A percentile compares a stretch with the other conserved stretches of the same genome.
These are phyloP conservation scores for Amblyraja radiata DNA, from an alignment of 2,797 vertebrate genomes.

Conservation along the genomic window DNA sequence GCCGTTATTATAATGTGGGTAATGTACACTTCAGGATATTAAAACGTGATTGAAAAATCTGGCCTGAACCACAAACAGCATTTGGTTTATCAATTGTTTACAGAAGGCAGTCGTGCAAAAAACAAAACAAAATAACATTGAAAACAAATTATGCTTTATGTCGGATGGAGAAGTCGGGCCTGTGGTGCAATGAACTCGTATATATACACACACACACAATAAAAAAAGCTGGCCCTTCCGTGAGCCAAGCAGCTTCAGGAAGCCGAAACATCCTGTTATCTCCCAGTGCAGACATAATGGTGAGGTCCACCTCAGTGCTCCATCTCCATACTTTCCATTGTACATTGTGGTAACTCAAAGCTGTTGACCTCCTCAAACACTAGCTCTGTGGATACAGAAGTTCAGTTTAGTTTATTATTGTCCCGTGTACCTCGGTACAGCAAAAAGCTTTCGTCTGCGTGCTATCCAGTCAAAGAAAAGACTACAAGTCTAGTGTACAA, in stretches of 20 bases:
- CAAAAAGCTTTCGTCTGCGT: too few relatives aligned
- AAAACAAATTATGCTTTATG: background rate
- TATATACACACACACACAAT: too few relatives aligned
- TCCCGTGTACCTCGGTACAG: too few relatives aligned
- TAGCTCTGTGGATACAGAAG: conserved; percentile 63
- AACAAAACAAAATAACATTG: background rate
- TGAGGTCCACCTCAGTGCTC: conserved; percentile 65
- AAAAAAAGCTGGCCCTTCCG: background rate
- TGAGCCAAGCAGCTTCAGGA: background rate
- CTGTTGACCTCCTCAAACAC: conserved; percentile 87
- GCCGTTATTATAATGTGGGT: background rate
- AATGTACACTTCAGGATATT: background rate
- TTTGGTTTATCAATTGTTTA: conserved; percentile 24
- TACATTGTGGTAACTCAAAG: conserved; percentile 72
- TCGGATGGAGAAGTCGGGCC: background rate
- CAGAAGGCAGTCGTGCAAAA: conserved; percentile 29
- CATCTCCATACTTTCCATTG: conserved; percentile 76
- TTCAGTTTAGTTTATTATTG: too few relatives aligned
- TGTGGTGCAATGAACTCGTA: background rate
- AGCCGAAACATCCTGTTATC: background rate
- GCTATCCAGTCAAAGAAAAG: too few relatives aligned
- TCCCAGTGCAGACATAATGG: background rate
- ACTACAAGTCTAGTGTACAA: too few relatives aligned
- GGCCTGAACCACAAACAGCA: background rate
- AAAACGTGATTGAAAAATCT: background rate